Base-by-base conservation (phyloP, 2,888 invertebrate species). In the Erebia aethiops region DNA sequence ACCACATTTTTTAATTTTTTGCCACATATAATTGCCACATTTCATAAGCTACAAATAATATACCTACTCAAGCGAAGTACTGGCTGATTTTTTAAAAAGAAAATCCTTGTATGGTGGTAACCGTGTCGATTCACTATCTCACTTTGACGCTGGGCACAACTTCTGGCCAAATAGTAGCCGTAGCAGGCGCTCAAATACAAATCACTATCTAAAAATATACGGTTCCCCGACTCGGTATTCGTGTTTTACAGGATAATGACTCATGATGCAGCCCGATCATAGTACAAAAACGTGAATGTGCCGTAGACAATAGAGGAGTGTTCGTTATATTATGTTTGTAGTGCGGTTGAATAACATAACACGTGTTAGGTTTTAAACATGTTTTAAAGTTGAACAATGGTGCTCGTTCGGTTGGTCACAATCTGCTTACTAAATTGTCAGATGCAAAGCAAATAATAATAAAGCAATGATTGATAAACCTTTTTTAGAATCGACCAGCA, bases 191-290 rank as follows among this genome's bases (percentile, higher is more conserved):
- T 81, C 81, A 83, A 83, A 82, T 82, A 84, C 83, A 83, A 84
- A 84, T 87, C 80, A 83, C 81, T 78, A 82, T 87, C 92, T 92
- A 92, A 88, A 91, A 92, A 92, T 92, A 92, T 83, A 79, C 78
- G 86, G 88, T 90, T 88, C 84, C 86, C 87, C 86, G 88, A 90
- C 84, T 87, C 80, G 79, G 86, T 82, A 86, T 87, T 87, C 87
- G 82, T 82, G 83, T 87, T 87, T 84, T 84, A 86, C 87, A 90
- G 90, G 87, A 90, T 90, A 90, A 90, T 91, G 92, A 92, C 86
- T 91, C 92, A 90, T 82, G 80, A 82, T 79, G 80, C 79, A 74
- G 80, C 77, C 78, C 71, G 74, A 81, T 79, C 78, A 77, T 77
- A 81, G 78, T 79, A 82, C 81, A 84, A 81, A 84, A 83, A 79